Conservation (phyloP, 2,888 invertebrate species). For the Drosophila macrothrix region DNA sequence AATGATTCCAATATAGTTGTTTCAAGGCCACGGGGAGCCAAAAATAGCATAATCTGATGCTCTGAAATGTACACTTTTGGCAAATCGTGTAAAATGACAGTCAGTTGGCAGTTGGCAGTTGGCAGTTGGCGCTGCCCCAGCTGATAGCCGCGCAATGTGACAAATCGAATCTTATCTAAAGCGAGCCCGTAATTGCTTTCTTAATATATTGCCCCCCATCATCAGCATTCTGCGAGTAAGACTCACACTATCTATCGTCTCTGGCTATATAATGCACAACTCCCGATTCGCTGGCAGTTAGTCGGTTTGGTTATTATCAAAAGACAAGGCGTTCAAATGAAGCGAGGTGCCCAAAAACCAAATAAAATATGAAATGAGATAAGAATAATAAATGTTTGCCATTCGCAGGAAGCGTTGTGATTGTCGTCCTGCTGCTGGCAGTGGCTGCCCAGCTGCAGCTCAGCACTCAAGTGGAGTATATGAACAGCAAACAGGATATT, state of each 20-base stretch:
- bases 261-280: constrained; percentile 49
- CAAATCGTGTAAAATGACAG: constrained; percentile 1
- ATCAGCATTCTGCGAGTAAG: constrained; percentile 5
- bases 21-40: neutral
- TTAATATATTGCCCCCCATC: constrained; percentile 51
- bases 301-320: constrained; percentile 26
- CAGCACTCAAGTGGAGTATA: constrained; percentile 55
- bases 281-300: constrained; percentile 34
- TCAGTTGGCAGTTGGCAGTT: neutral
- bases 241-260: neutral
- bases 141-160: constrained; percentile 45
- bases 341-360: constrained; percentile 52
- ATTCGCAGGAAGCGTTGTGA: constrained; percentile 32
- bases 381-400: neutral
- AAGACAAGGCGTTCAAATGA: constrained; percentile 11
- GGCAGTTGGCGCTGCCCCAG: neutral
- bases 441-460: constrained; percentile 25
- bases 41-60: constrained; percentile 5
- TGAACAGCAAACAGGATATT: constrained; percentile 58
- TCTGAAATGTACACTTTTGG: constrained; percentile 3
- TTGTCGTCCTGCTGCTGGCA: constrained; percentile 34
- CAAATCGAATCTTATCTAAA: constrained; percentile 61
- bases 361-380: neutral
- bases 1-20: neutral
- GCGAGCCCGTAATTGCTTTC: constrained; percentile 44